These are phyloP conservation scores for Apeira syringaria DNA, from an alignment of 2,888 invertebrate species.

Conservation along the genomic window DNA sequence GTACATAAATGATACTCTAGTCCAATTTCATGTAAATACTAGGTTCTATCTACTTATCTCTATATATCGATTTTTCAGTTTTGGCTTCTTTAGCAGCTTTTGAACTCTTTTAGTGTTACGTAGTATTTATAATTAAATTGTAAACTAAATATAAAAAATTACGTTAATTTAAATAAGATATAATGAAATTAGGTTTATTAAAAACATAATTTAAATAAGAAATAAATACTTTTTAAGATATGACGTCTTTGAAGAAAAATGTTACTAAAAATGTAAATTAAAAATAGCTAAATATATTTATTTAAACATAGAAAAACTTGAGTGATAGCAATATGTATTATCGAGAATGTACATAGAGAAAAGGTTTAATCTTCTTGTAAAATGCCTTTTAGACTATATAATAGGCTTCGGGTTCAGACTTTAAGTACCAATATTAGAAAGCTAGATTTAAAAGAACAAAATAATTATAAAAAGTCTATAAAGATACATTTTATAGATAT, in stretches of 20 bases:
- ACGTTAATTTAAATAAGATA: too few species aligned
- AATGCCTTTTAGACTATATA: constrained; percentile 29
- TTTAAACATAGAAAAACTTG: too few species aligned
- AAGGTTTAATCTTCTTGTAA: constrained; percentile 10
- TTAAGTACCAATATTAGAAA: constrained; percentile 31
- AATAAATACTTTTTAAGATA: too few species aligned
- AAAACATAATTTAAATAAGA: too few species aligned
- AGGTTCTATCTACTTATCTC: constrained; percentile 9
- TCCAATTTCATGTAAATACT: constrained; percentile 25
- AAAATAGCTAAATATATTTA: too few species aligned
- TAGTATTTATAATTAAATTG: background rate
- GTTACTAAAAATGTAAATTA: too few species aligned
- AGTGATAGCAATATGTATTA: too few species aligned
- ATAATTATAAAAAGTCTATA: constrained; percentile 1
- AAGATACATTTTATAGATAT: too few species aligned
- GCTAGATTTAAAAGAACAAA: constrained; percentile 36
- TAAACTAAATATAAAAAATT: too few species aligned
- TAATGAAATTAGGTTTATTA: too few species aligned
- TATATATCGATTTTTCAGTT: constrained; percentile 2
- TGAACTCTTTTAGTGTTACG: constrained; percentile 7
- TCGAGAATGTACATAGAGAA: too few species aligned
- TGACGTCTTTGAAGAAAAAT: too few species aligned
- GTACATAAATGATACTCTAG: constrained; percentile 23
- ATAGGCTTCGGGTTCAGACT: constrained; percentile 31
- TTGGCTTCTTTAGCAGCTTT: constrained; percentile 23